Evolutionary conservation across 2,113 vertebrate species (phyloP).

Genomic region (Zosterops japonicus): DNA sequence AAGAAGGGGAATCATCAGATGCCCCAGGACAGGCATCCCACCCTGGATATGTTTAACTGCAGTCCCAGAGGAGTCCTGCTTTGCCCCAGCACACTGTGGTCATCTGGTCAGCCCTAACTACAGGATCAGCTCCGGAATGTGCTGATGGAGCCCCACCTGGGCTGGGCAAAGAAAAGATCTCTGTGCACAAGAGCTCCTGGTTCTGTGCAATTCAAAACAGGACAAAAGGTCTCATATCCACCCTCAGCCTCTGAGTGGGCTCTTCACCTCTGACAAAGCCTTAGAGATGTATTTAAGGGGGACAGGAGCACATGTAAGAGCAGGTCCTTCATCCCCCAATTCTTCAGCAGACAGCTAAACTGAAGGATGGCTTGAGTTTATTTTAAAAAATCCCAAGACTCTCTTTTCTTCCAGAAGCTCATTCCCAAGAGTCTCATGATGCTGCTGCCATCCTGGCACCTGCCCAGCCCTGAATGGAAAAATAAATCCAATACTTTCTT

Average conservation of each 20-base stretch:
- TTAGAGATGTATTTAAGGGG: not conserved
- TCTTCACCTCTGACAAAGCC: not conserved
- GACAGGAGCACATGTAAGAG: not conserved
- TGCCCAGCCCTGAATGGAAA: not conserved
- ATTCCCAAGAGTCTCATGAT: not conserved
- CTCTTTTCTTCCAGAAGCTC: not conserved
- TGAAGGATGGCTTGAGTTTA: not conserved
- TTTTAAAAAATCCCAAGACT: not conserved
- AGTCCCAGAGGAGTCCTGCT: not conserved
- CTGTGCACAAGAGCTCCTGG: not conserved
- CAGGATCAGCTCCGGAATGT: not conserved
- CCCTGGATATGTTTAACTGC: not conserved
- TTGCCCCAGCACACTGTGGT: not conserved
- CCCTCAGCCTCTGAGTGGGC: not conserved
- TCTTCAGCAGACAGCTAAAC: not conserved
- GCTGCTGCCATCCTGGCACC: slow-evolving; percentile 29
- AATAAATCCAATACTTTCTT: slow-evolving; percentile 27
- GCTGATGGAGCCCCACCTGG: not conserved
- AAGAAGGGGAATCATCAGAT: not conserved
- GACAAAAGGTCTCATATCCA: not conserved
- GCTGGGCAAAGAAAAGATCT: not conserved
- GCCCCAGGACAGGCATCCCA: not conserved
- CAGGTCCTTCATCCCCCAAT: not conserved
- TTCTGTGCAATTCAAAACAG: not conserved
- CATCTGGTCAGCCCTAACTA: not conserved